phyloP scores from a whole-genome alignment of 2,113 vertebrate species.

The Leucopsar rothschildi region DNA sequence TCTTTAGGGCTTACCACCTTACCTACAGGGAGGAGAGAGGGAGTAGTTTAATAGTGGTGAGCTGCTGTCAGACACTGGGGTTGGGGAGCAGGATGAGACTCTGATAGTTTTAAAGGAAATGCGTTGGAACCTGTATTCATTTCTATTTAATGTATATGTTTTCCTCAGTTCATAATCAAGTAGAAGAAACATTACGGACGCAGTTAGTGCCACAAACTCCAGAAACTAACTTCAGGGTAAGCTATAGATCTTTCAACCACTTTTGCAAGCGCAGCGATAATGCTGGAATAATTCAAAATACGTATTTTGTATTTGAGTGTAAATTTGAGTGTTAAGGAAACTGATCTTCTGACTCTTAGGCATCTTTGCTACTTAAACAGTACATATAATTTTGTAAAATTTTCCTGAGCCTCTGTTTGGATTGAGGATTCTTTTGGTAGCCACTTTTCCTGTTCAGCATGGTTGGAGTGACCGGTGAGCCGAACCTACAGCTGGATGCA shows the following conservation, averaged over 20 bases:
- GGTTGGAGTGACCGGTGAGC: constrained; percentile 40
- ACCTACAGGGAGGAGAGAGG: not conserved
- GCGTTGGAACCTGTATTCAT: constrained; percentile 73
- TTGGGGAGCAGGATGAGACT: constrained; percentile 18
- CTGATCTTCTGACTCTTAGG: constrained; percentile 47
- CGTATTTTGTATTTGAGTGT: constrained; percentile 54
- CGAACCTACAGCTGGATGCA: constrained; percentile 45
- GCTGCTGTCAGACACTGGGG: not conserved
- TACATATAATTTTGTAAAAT: constrained; percentile 11
- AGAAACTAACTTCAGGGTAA: constrained; percentile 86
- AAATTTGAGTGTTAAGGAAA: constrained; percentile 49
- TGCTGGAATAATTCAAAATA: constrained; percentile 49
- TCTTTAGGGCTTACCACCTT: not conserved
- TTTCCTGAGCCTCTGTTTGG: constrained; percentile 37
- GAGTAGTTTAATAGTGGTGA: not conserved
- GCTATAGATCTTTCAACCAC: constrained; percentile 63
- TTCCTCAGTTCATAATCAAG: constrained; percentile 81
- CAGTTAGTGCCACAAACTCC: constrained; percentile 82
- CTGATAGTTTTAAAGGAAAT: constrained; percentile 52
- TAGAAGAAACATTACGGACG: constrained; percentile 83
- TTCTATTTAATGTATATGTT: constrained; percentile 74
- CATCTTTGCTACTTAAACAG: constrained; percentile 42
- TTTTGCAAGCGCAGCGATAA: constrained; percentile 51
- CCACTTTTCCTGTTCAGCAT: not conserved
- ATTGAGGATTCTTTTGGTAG: constrained; percentile 39